Percentiles rank a stretch among this genome's conserved stretches.
phyloP scores from a whole-genome alignment of 2,888 invertebrate genomes.

The Drosophila cyrtoloma region DNA sequence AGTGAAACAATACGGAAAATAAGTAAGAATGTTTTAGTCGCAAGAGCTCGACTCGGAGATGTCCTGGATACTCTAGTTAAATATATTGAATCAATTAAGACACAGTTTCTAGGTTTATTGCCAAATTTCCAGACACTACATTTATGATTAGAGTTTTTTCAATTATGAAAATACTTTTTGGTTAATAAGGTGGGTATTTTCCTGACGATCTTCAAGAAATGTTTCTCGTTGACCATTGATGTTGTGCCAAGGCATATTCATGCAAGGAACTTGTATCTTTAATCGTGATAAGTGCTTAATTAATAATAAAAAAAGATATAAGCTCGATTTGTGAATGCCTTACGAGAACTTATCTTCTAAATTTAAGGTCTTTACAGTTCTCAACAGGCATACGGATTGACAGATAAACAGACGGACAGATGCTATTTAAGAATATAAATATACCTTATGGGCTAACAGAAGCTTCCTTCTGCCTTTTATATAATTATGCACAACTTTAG shows the following conservation, averaged over 20 bases:
- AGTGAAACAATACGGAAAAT: not conserved
- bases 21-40: not conserved
- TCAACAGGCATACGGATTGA: not conserved
- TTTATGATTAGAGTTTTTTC: not conserved
- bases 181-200: not conserved
- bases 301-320: slow-evolving; percentile 4
- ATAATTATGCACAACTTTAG: not conserved
- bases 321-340: not conserved
- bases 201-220: not conserved
- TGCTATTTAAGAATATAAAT: not conserved
- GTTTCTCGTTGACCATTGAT: not conserved
- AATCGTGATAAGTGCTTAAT: not conserved
- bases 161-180: not conserved
- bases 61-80: not conserved
- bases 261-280: not conserved
- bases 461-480: not conserved
- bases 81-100: not conserved
- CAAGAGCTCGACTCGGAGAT: not conserved
- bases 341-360: not conserved
- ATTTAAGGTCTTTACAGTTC: not conserved
- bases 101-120: not conserved
- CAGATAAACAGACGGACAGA: not conserved
- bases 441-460: not conserved
- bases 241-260: not conserved
- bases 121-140: not conserved